Conservation (phyloP, 2,113 vertebrate genomes). For the Bostrychus sinensis region DNA sequence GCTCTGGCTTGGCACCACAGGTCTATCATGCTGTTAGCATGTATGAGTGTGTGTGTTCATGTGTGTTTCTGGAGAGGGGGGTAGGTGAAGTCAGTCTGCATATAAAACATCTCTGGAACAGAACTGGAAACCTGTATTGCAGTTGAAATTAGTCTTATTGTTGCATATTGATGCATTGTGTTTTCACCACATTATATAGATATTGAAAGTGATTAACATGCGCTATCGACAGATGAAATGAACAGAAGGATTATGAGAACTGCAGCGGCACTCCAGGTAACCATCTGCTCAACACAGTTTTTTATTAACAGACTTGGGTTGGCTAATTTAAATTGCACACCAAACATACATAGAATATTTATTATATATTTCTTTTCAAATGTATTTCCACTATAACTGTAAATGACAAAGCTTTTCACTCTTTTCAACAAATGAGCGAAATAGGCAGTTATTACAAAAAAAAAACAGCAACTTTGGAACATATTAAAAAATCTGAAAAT, state of each 20-base stretch:
- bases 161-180: background rate
- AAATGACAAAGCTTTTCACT: no score
- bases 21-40: slow-evolving; percentile 46
- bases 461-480: no score
- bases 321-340: background rate
- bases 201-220: background rate
- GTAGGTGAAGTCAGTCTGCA: background rate
- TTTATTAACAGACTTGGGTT: background rate
- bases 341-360: background rate
- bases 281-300: slow-evolving; percentile 23
- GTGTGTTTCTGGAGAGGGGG: slow-evolving; percentile 3
- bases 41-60: slow-evolving; percentile 11
- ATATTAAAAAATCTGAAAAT: background rate
- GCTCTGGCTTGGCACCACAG: slow-evolving; percentile 57
- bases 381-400: no score
- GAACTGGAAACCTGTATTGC: background rate
- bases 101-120: background rate
- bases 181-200: slow-evolving; percentile 4
- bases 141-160: background rate
- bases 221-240: background rate
- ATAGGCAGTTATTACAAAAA: no score
- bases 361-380: background rate
- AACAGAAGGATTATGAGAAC: slow-evolving; percentile 13
- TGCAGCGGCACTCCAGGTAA: slow-evolving; percentile 14
- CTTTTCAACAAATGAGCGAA: no score